A percentile compares a stretch with the other conserved stretches of the same genome.
Conservation (phyloP, 2,113 vertebrate genomes). For the Podiceps cristatus region DNA sequence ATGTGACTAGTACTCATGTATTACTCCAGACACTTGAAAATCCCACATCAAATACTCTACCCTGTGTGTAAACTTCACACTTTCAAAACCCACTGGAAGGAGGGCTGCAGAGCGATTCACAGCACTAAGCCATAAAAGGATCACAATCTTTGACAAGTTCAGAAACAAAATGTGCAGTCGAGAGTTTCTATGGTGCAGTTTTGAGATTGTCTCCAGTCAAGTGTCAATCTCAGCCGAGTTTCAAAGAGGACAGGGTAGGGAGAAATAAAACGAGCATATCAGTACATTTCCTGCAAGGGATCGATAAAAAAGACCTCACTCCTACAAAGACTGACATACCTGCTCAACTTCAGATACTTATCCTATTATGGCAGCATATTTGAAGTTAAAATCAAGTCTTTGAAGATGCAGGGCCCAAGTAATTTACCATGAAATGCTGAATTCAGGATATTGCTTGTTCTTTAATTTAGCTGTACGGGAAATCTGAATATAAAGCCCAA, state of each 20-base stretch:
- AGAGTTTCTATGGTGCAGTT: background rate
- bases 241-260: constrained; percentile 10
- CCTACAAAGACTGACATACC: constrained; percentile 6
- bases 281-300: constrained; percentile 11
- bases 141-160: constrained; percentile 45
- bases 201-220: constrained; percentile 30
- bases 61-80: constrained; percentile 21
- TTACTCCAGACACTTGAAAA: constrained; percentile 19
- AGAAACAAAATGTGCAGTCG: constrained; percentile 50
- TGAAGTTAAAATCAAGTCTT: constrained; percentile 25
- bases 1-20: background rate
- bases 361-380: background rate
- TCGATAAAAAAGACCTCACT: background rate
- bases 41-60: constrained; percentile 28
- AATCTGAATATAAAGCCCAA: constrained; percentile 12
- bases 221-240: constrained; percentile 19
- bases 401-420: background rate
- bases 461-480: background rate
- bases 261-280: background rate
- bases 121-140: constrained; percentile 18
- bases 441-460: constrained; percentile 9
- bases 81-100: constrained; percentile 8
- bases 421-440: constrained; percentile 16
- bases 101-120: background rate
- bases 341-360: constrained; percentile 31